Evolutionary conservation across 2,113 vertebrate species (phyloP).

Genomic region (Onychorhynchus coronatus): DNA sequence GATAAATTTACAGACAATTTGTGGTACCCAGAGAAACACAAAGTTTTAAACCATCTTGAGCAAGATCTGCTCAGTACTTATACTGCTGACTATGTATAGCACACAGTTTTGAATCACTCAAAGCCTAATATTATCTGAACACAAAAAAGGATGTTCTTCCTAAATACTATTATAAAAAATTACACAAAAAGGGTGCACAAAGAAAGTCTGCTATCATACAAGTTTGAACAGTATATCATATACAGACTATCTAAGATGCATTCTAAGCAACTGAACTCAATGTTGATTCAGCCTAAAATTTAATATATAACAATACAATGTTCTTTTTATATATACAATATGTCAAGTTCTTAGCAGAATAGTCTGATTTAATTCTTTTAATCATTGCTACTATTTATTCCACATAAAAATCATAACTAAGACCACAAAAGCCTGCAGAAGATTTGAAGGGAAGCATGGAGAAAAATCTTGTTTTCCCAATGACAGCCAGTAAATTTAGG

Average conservation of each 20-base stretch:
- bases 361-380: neutral
- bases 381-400: neutral
- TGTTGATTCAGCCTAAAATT: neutral
- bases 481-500: neutral
- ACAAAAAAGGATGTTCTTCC: neutral
- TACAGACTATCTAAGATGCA: neutral
- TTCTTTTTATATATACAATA: neutral
- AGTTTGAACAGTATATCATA: neutral
- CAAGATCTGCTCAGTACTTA: neutral
- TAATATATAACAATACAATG: neutral
- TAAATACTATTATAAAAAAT: neutral
- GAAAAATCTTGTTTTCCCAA: neutral
- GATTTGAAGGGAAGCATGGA: neutral
- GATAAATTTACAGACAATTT: neutral
- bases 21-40: neutral
- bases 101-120: neutral
- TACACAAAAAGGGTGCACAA: neutral
- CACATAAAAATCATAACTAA: neutral
- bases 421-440: neutral
- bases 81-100: neutral
- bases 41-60: neutral
- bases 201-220: neutral
- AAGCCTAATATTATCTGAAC: neutral
- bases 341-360: neutral
- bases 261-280: neutral